Conservation (phyloP, 2,888 invertebrate species). For the Pyrochroa serraticornis region DNA sequence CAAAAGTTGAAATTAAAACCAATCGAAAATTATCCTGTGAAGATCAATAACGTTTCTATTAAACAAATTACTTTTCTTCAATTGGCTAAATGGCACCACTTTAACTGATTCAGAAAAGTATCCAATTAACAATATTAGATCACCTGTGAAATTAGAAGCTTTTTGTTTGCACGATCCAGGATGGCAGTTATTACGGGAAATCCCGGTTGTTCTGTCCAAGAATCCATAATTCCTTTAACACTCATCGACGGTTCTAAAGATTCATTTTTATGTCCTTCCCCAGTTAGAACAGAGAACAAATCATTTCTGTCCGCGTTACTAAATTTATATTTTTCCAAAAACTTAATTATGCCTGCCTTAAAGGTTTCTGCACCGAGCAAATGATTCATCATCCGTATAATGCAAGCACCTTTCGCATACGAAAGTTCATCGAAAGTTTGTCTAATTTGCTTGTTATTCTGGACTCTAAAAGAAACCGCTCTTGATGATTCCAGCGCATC, state of each 20-base stretch:
- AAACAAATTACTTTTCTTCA: not conserved
- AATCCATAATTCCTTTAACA: conserved; percentile 68
- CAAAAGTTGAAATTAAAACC: too few relatives aligned
- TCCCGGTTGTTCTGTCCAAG: conserved; percentile 72
- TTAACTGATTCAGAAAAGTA: not conserved
- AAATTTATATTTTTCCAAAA: conserved; percentile 62
- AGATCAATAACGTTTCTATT: conserved; percentile 1
- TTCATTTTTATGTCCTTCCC: conserved; percentile 59
- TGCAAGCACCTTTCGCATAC: conserved; percentile 75
- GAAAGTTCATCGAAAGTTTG: conserved; percentile 75
- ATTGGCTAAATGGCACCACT: too few relatives aligned
- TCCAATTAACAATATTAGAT: not conserved
- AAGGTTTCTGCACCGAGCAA: conserved; percentile 70
- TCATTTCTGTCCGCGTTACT: conserved; percentile 70
- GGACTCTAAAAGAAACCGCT: conserved; percentile 69
- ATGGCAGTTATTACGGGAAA: conserved; percentile 68
- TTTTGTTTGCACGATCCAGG: conserved; percentile 55
- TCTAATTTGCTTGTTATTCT: conserved; percentile 65
- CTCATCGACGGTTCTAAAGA: conserved; percentile 55
- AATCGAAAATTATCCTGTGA: not conserved
- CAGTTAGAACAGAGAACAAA: conserved; percentile 70
- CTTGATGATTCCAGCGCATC: conserved; percentile 70
- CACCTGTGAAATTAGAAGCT: conserved; percentile 57
- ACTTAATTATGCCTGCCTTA: conserved; percentile 61
- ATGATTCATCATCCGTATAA: conserved; percentile 75